Evolutionary conservation across 2,888 invertebrate genomes (phyloP).

Genomic region (Cheilosia grossa): DNA sequence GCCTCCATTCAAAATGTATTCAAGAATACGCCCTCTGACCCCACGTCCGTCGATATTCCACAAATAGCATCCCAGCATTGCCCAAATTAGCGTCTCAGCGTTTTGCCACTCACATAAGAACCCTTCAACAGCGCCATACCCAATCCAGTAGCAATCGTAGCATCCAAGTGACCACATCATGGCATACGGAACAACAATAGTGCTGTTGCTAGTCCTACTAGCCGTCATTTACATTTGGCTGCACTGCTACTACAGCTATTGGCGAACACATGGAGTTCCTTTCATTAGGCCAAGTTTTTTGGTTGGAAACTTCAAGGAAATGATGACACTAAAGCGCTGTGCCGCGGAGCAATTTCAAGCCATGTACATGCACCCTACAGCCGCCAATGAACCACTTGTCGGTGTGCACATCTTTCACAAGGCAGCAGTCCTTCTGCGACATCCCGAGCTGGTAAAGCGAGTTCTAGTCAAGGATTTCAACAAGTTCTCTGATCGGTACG

Average conservation of each 20-base stretch:
- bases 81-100: constrained; percentile 10
- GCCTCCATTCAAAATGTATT: constrained; percentile 3
- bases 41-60: background rate
- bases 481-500: constrained; percentile 82
- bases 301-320: constrained; percentile 82
- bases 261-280: constrained; percentile 80
- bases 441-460: constrained; percentile 83
- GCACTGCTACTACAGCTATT: constrained; percentile 75
- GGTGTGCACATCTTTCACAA: constrained; percentile 83
- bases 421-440: constrained; percentile 82
- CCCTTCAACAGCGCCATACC: background rate
- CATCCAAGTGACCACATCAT: constrained; percentile 22
- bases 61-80: background rate
- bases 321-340: constrained; percentile 79
- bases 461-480: constrained; percentile 84
- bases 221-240: constrained; percentile 40
- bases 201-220: constrained; percentile 20
- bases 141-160: constrained; percentile 14
- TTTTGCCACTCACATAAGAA: background rate
- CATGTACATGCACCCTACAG: constrained; percentile 80
- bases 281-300: constrained; percentile 81
- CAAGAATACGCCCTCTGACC: constrained; percentile 12
- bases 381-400: constrained; percentile 79
- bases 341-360: constrained; percentile 80
- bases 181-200: constrained; percentile 34